A percentile compares a stretch with the other conserved stretches of the same genome.
phyloP scores from a whole-genome alignment of 1,140 invertebrate genomes.

The Trypoxylus dichotomus region DNA sequence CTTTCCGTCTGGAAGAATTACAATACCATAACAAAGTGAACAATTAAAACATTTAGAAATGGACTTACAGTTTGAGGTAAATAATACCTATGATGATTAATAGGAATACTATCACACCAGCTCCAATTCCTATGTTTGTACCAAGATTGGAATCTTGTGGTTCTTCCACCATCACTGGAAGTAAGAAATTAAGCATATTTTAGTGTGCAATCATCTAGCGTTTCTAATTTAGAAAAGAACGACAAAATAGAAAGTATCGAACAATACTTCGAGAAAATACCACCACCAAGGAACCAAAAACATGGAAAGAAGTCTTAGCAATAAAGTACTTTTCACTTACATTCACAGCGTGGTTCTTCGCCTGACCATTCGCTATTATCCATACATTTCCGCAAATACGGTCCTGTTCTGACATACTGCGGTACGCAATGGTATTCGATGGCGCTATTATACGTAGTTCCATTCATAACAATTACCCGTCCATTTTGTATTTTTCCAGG shows the following conservation, averaged over 20 bases:
- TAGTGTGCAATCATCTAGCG: too few relatives aligned
- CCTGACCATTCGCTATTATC: constrained; percentile 84
- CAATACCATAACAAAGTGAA: constrained; percentile 9
- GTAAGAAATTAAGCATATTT: constrained; percentile 28
- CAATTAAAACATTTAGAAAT: background rate
- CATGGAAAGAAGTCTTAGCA: too few relatives aligned
- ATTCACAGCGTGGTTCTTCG: constrained; percentile 75
- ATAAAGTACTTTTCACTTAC: too few relatives aligned
- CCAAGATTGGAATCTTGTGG: constrained; percentile 72
- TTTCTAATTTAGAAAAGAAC: too few relatives aligned
- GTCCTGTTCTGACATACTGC: constrained; percentile 78
- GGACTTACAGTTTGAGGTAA: constrained; percentile 74
- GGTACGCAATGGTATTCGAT: constrained; percentile 89
- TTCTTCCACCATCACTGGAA: constrained; percentile 62
- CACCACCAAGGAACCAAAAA: too few relatives aligned
- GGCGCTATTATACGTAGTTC: constrained; percentile 78
- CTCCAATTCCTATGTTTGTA: constrained; percentile 77
- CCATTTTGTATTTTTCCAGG: constrained; percentile 81
- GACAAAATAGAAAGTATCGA: too few relatives aligned
- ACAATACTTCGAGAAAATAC: too few relatives aligned
- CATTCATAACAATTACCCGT: constrained; percentile 81
- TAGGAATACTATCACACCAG: constrained; percentile 74
- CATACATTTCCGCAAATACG: constrained; percentile 79
- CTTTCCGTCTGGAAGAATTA: constrained; percentile 66
- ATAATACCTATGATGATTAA: constrained; percentile 74